Evolutionary conservation across 92 coral and sea anemone genomes (phyloP), one percentile per base, ranked within the genome.

Genomic region (Porites lobata): DNA sequence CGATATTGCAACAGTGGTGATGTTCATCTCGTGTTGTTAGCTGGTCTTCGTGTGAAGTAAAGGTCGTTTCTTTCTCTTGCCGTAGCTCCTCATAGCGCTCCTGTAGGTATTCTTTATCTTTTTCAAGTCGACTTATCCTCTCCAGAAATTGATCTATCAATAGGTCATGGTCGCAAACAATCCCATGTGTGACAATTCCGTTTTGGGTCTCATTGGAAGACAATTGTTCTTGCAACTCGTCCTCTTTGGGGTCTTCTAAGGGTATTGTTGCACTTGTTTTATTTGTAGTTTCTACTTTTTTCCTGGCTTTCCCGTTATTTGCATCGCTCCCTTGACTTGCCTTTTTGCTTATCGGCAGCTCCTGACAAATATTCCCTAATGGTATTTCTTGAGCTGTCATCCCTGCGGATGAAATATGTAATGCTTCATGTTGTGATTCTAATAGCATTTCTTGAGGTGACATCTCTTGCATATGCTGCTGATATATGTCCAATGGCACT

Each of bases 1-100:
- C 43, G 52, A 73, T 17, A 62, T 62, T 63, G 66, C 88, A 73
- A 57, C 72, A 73, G 19, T 81, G 86, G 68, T 81, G 68, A 12
- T 83, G 70, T 3, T 72, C 79, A 3, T 73, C 72, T 2, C 72
- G 32, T 24, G 18, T 72, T 38, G 76, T 56, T 14, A 75, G 3
- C 26, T 32, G 72, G 12, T 76, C 89, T 32, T 43, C 51, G 12
- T 19, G 63, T 24, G 26, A 15, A 17, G 14, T 19, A 12, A 19
- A 3, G 15, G 12, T 21, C 8, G 67, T 85, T n/a, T 65, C 76
- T 54, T 38, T 89, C 12, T 92, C 93, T 21, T 83, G 65, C 51
- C 79, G 86, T 43, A 95, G 81, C 73, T 91, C 96, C 71, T 95
- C 93, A 70, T 91, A 95, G 59, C 89, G 94, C 70, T 89, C 94